Evolutionary conservation across 2,113 vertebrate species (phyloP), one percentile per base, ranked within the genome.

Genomic region (Alligator mississippiensis): DNA sequence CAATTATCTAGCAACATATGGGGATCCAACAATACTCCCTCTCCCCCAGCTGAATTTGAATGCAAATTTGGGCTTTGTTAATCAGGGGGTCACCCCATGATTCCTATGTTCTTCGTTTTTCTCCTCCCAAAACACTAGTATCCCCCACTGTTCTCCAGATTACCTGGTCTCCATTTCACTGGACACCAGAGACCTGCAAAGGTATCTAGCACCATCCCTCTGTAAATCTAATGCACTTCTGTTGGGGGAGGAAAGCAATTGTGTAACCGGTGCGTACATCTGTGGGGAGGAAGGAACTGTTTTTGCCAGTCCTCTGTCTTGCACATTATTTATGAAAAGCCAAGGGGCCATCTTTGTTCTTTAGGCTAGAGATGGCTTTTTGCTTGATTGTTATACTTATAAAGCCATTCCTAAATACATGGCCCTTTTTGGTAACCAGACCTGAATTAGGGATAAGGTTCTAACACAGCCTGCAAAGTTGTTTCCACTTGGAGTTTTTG

Each of bases 1-100:
- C 6, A 57, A 22, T 1, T 38, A 84, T 47, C 75, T 17, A 55
- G 1, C 11, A 9, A 21, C 1, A 11, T 0, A 0, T 4, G 25
- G 38, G 63, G 16, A 76, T 77, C 28, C 63, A 63, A 60, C 82
- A 58, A 58, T 9, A n/a, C 80, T 5, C 7, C 68, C 11, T 47
- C 7, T 47, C 47, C 19, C 1, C 4, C 5, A 62, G 60, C 11
- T 75, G 77, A 80, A 3, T 61, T 15, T 25, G 38, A 11, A 68
- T 79, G 75, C 8, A 60, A 24, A 2, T 0, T 1, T 3, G 13
- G 22, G 28, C 8, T 1, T 63, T 62, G 28, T 28, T 60, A 14
- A 3, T 9, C 66, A 9, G 58, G 80, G n/a, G 27, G 66, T 72
- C 54, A 22, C 34, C 24, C 34, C 17, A 8, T 89, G 77, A n/a